phyloP scores from a whole-genome alignment of 1,140 invertebrate genomes.

The Conus betulinus region DNA sequence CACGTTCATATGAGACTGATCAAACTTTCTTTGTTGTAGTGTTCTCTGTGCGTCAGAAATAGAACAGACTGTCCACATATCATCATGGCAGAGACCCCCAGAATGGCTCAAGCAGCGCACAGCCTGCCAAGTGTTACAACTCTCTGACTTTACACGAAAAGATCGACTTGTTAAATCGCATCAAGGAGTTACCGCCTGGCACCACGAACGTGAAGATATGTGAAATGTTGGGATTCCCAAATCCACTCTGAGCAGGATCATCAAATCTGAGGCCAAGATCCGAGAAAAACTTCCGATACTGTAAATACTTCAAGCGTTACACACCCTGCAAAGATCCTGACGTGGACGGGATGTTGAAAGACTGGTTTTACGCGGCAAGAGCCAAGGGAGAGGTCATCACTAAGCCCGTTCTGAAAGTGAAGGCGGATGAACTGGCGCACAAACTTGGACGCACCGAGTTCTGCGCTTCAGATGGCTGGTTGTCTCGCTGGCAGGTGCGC shows the following conservation, averaged over 20 bases:
- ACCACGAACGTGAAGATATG: constrained; percentile 1
- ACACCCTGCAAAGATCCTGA: background rate
- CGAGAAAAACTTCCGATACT: background rate
- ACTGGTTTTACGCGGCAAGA: background rate
- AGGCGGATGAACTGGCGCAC: background rate
- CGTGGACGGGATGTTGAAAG: background rate
- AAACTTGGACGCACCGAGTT: background rate
- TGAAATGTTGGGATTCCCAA: background rate
- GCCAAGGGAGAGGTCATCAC: background rate
- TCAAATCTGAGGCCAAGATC: background rate
- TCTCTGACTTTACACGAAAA: background rate
- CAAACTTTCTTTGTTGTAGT: no score
- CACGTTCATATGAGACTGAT: no score
- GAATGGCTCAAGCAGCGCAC: background rate
- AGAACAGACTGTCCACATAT: no score
- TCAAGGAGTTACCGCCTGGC: background rate
- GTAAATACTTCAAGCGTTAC: constrained; percentile 3
- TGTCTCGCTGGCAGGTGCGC: background rate
- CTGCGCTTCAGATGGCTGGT: background rate
- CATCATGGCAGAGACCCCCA: no score
- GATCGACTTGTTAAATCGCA: background rate
- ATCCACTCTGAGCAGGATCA: background rate
- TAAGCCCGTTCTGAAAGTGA: background rate
- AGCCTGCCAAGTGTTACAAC: background rate
- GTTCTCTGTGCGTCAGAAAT: no score